phyloP scores from a whole-genome alignment of 1,140 invertebrate genomes.

The Ridgeia piscesae region DNA sequence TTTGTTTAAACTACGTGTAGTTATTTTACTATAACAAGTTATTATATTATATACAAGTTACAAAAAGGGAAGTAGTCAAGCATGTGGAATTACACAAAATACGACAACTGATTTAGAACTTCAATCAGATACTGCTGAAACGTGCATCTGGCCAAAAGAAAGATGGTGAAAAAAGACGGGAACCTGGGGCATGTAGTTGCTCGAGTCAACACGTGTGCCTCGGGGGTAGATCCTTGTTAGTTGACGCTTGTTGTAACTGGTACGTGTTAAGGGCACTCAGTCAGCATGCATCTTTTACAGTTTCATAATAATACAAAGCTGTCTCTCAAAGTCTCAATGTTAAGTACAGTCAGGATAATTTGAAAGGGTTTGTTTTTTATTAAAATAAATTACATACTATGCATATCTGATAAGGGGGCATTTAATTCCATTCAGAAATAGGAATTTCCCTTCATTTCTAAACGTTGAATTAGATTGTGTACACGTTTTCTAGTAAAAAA shows the following conservation, averaged over 20 bases:
- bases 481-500: no score
- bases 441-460: no score
- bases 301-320: not conserved
- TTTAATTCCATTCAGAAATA: no score
- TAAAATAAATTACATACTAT: not conserved
- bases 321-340: no score
- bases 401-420: not conserved
- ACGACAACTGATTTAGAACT: not conserved
- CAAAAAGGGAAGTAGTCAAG: not conserved
- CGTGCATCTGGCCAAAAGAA: not conserved
- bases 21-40: not conserved
- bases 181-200: conserved; percentile 99
- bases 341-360: not conserved
- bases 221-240: conserved; percentile 96
- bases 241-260: conserved; percentile 58
- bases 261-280: not conserved
- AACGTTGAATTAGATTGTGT: no score
- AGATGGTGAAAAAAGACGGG: conserved; percentile 16
- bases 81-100: not conserved
- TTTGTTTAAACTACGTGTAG: no score
- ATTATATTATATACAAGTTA: not conserved
- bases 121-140: not conserved
- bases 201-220: conserved; percentile 96
- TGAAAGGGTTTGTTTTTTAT: not conserved
- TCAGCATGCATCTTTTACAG: not conserved